These are phyloP conservation scores for Charina bottae DNA, from an alignment of 2,113 vertebrate genomes.

Conservation along the genomic window DNA sequence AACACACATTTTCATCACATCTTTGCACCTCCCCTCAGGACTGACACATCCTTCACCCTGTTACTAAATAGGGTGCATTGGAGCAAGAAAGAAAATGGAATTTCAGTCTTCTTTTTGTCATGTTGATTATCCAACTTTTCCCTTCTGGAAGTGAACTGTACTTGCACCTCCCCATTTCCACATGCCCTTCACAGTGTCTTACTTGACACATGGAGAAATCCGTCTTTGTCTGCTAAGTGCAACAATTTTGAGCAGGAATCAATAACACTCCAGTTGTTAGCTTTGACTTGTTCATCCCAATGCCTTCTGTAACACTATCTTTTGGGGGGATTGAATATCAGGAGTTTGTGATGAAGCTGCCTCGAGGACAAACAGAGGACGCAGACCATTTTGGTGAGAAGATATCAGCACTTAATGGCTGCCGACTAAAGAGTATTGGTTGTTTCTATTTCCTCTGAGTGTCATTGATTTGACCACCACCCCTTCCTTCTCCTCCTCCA, in stretches of 20 bases:
- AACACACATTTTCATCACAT: neutral
- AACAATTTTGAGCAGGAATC: slow-evolving; percentile 42
- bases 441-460: neutral
- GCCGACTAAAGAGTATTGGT: neutral
- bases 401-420: neutral
- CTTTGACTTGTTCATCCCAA: slow-evolving; percentile 29
- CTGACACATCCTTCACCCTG: slow-evolving; percentile 1
- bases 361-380: slow-evolving; percentile 18
- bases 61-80: neutral
- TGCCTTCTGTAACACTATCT: slow-evolving; percentile 3
- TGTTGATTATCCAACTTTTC: slow-evolving; percentile 32
- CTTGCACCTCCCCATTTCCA: neutral
- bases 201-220: slow-evolving; percentile 1
- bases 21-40: slow-evolving; percentile 9
- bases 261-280: slow-evolving; percentile 39
- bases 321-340: slow-evolving; percentile 10
- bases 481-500: neutral
- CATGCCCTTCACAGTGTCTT: neutral
- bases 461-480: neutral
- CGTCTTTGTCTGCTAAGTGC: slow-evolving; percentile 37
- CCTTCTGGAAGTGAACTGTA: slow-evolving; percentile 11
- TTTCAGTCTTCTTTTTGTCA: slow-evolving; percentile 34
- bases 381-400: neutral
- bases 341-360: neutral
- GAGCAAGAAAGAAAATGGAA: slow-evolving; percentile 23